Evolutionary conservation across 2,888 invertebrate species (phyloP), one percentile per base, ranked within the genome.

Genomic region (Colostygia pectinataria): DNA sequence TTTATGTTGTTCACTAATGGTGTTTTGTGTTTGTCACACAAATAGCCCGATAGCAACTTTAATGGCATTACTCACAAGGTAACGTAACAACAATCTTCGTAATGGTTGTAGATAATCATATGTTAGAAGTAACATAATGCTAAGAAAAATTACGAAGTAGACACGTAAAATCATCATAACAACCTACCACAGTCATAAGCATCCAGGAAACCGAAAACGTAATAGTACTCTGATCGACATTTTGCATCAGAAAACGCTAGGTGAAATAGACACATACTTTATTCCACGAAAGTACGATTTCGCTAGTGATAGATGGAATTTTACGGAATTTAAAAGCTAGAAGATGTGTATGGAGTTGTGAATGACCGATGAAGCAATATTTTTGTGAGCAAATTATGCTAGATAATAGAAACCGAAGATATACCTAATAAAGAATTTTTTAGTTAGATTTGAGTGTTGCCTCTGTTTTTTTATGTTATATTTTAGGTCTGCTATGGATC

Each of bases 11-110:
- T 75, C 74, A 90, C 88, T 90, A 89, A 90, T 88, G 63, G 74
- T 55, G 53, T 54, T 79, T 72, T 92, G 89, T 93, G 91, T 94
- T 92, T 93, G 91, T 92, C 93, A 92, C 93, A 92, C 93, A 82
- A 93, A 92, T 95, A 96, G 97, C 96, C 96, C 97, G 91, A 95
- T 97, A 94, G 97, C 96, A 94, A 96, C 95, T 92, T 95, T 97
- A 93, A 96, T 97, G 96, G 96, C 95, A 92, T 94, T 97, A 83
- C 93, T 97, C 84, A 94, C 95, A 94, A 97, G 97, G 97, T 97
- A 97, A 95, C 75, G 85, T 87, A 87, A 81, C 71, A 73, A 64
- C 61, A 73, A 70, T 72, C 62, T 63, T 74, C 66, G 58, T 68
- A 71, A 71, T 67, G 70, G 65, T 74, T 72, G 65, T 80, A 80